phyloP scores from a whole-genome alignment of 2,797 vertebrate species.

The Poeciliopsis turneri region DNA sequence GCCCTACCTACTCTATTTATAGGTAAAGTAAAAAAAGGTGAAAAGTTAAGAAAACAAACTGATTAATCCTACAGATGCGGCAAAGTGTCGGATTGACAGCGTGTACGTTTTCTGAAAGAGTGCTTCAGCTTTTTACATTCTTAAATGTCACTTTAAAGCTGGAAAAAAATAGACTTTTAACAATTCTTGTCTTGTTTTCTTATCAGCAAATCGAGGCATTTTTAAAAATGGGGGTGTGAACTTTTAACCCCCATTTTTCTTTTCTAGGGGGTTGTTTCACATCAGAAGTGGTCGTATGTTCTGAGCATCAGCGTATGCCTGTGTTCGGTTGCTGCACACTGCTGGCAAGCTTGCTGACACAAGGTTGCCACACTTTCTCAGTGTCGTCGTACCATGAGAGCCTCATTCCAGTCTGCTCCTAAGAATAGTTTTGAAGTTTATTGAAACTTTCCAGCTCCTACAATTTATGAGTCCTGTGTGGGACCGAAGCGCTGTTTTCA shows the following conservation, averaged over 20 bases:
- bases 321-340: background rate
- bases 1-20: no score
- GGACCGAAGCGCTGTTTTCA: slow-evolving; percentile 46
- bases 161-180: background rate
- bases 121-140: background rate
- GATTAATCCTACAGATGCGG: background rate
- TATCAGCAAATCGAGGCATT: background rate
- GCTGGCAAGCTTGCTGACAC: background rate
- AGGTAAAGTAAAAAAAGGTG: no score
- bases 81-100: background rate
- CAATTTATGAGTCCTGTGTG: background rate
- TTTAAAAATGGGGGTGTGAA: background rate
- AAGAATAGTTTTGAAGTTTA: no score
- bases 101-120: background rate
- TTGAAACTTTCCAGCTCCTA: no score
- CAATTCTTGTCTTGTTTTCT: background rate
- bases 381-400: background rate
- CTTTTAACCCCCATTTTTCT: background rate
- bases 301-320: background rate
- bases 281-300: background rate
- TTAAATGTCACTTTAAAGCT: background rate
- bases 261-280: background rate
- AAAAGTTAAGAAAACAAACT: background rate
- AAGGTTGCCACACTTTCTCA: background rate
- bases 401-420: background rate